Evolutionary conservation across 2,113 vertebrate genomes (phyloP).

Genomic region (Nothoprocta pentlandii): DNA sequence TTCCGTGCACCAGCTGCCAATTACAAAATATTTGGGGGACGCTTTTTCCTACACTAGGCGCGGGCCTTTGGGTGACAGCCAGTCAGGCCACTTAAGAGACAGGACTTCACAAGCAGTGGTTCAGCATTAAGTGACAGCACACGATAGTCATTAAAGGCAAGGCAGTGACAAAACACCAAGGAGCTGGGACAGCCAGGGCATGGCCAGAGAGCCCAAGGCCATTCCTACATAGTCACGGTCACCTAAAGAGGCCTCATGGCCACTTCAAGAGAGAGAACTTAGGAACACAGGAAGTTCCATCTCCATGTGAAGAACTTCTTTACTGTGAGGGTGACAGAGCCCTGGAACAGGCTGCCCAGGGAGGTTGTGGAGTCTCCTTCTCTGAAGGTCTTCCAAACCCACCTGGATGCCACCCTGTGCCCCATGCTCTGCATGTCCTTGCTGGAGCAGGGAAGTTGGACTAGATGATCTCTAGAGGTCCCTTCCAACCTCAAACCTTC

Average conservation of each 20-base stretch:
- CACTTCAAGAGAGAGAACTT: neutral
- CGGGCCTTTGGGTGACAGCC: neutral
- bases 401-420: too few relatives aligned
- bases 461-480: too few relatives aligned
- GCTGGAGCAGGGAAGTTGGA: too few relatives aligned
- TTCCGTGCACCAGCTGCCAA: neutral
- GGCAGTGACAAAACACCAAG: neutral
- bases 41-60: neutral
- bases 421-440: too few relatives aligned
- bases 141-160: neutral
- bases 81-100: slow-evolving; percentile 48
- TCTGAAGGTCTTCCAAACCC: too few relatives aligned
- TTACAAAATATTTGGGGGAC: slow-evolving; percentile 16
- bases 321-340: too few relatives aligned
- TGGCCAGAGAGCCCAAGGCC: fast-evolving
- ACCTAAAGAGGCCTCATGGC: neutral
- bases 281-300: too few relatives aligned
- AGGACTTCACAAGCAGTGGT: neutral
- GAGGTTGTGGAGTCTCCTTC: too few relatives aligned
- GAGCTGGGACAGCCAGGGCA: neutral
- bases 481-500: too few relatives aligned
- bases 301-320: too few relatives aligned
- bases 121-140: slow-evolving; percentile 9
- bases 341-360: too few relatives aligned
- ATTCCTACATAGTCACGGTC: neutral